Percentiles rank a stretch among this genome's conserved stretches.
These are phyloP conservation scores for zebrafish (Danio rerio) DNA, from an alignment of 2,113 vertebrate genomes.

Conservation along the genomic window GRCz12tu NC_133183.1:44489001-44489500, in stretches of 20 bases:
- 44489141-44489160: neutral
- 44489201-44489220: neutral
- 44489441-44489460: slow-evolving; percentile 26
- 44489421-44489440: neutral
- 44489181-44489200: neutral
- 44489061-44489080: no score
- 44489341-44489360: neutral
- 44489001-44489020: no score
- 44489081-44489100: no score
- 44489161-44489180: neutral
- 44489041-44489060: no score
- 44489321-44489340: neutral
- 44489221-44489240: neutral
- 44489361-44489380: neutral
- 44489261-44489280: neutral
- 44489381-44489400: neutral
- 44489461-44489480: slow-evolving; percentile 24
- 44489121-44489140: no score
- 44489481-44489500: slow-evolving; percentile 3
- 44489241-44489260: neutral
- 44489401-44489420: slow-evolving; percentile 17
- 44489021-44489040: no score
- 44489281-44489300: neutral
- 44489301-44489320: neutral
- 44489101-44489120: no score